Evolutionary conservation across 1,140 invertebrate species (phyloP).

Genomic region (Drosophila pachea): DNA sequence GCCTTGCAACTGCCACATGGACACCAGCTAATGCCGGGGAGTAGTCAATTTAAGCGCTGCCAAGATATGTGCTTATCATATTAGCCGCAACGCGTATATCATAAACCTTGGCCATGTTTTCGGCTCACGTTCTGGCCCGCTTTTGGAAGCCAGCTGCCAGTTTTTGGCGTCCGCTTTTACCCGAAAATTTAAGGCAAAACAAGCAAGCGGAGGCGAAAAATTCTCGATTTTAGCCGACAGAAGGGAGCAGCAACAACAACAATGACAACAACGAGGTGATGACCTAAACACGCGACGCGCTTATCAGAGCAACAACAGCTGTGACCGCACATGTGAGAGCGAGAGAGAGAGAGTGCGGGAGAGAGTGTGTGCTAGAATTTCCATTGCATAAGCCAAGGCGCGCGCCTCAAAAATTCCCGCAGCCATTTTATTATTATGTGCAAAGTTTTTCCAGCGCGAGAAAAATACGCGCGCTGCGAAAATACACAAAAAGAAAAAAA

Average conservation of each 20-base stretch:
- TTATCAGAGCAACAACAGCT: slow-evolving; percentile 69
- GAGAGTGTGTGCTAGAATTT: slow-evolving; percentile 47
- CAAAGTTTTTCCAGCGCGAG: slow-evolving; percentile 62
- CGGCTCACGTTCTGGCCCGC: slow-evolving; percentile 11
- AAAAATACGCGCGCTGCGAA: slow-evolving; percentile 8
- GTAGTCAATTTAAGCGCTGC: slow-evolving; percentile 22
- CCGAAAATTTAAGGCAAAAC: slow-evolving; percentile 53
- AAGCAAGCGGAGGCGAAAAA: slow-evolving; percentile 10
- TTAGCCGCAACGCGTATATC: slow-evolving; percentile 19
- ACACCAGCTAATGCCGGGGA: background rate
- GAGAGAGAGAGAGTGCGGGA: background rate
- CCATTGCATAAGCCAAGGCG: slow-evolving; percentile 69
- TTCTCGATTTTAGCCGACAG: slow-evolving; percentile 39
- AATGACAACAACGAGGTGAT: slow-evolving; percentile 28
- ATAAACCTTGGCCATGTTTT: slow-evolving; percentile 26
- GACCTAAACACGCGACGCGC: slow-evolving; percentile 58
- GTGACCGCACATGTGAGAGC: slow-evolving; percentile 21
- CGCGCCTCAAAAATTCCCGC: slow-evolving; percentile 64
- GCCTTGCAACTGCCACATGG: background rate
- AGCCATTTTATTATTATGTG: slow-evolving; percentile 76
- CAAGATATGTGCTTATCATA: slow-evolving; percentile 21
- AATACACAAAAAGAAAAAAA: slow-evolving; percentile 28
- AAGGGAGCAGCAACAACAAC: slow-evolving; percentile 46
- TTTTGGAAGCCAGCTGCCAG: slow-evolving; percentile 53
- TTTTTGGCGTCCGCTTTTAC: slow-evolving; percentile 46